These are phyloP conservation scores for Eulemur rubriventer DNA, from an alignment of 2,797 vertebrate genomes.

Conservation along the genomic window DNA sequence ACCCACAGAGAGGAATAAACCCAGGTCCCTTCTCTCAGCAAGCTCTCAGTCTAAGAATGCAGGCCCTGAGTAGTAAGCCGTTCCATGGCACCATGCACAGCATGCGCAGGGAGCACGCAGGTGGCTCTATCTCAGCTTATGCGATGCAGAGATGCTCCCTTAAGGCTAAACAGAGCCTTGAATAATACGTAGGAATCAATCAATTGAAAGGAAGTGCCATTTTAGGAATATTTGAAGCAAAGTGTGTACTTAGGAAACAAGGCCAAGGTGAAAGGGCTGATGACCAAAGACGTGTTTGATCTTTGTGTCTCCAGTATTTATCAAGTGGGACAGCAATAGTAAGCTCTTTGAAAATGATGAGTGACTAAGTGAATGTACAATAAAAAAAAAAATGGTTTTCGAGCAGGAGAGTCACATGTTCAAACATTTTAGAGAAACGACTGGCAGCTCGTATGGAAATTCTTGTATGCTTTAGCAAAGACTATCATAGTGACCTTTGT, in stretches of 20 bases:
- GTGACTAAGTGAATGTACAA: background rate
- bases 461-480: background rate
- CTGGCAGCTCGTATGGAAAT: background rate
- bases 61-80: too few species aligned
- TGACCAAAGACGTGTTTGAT: rapidly evolving
- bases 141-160: background rate
- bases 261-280: background rate
- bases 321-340: background rate
- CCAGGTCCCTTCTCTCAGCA: rapidly evolving
- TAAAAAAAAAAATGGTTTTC: background rate
- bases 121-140: background rate
- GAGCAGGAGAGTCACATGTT: background rate
- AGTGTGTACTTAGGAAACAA: background rate
- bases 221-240: background rate
- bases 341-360: background rate
- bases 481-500: background rate
- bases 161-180: background rate
- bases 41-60: background rate
- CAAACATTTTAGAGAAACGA: background rate
- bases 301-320: background rate
- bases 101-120: rapidly evolving
- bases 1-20: background rate
- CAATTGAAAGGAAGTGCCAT: background rate
- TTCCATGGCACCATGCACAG: too few species aligned
- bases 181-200: background rate